Base-by-base conservation (phyloP, 1,140 invertebrate species). In the Heliconius himera region DNA sequence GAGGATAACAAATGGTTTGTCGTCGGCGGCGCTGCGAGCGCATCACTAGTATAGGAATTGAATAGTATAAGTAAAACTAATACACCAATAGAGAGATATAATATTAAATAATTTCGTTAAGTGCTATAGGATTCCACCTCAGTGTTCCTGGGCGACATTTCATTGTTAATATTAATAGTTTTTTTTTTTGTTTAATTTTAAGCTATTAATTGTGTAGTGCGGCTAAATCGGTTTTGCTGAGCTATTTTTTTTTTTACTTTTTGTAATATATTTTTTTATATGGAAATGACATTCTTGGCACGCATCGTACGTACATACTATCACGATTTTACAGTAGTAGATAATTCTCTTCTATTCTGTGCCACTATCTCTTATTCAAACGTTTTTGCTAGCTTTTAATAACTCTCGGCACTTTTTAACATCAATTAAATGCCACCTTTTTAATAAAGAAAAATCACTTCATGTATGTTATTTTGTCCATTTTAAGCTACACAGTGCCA, bases 31-130 rank as follows among this genome's bases (percentile, higher is more conserved):
- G 83, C 66, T 77, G n/a, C 84, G 80, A 81, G 87, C 85, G 84
- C 85, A 84, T 85, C 85, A 88, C 86, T 89, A 93, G 91, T 84
- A 84, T 93, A 93, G 92, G 93, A 93, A 93, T 93, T 94, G 92
- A 93, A 87, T 94, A 93, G 93, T 29, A 82, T 93, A 94, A 91
- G 91, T 90, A 89, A 92, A 90, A 87, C 86, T 84, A 90, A 91
- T 89, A 93, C 89, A 93, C 91, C 86, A 90, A 92, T 94, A 93
- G 87, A 90, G 84, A 86, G 84, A 87, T 88, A 82, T 85, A 87
- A 87, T 89, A 88, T 85, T 86, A 85, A 87, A 85, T 76, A 85
- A 87, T 88, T 91, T 92, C 88, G 87, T 91, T 91, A 89, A 89
- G 81, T 81, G 91, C 88, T 88, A 84, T 85, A 90, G 88, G 88